A percentile compares a stretch with the other conserved stretches of the same genome.
Conservation (phyloP, 2,888 invertebrate species). For the Leptogaster cylindrica region DNA sequence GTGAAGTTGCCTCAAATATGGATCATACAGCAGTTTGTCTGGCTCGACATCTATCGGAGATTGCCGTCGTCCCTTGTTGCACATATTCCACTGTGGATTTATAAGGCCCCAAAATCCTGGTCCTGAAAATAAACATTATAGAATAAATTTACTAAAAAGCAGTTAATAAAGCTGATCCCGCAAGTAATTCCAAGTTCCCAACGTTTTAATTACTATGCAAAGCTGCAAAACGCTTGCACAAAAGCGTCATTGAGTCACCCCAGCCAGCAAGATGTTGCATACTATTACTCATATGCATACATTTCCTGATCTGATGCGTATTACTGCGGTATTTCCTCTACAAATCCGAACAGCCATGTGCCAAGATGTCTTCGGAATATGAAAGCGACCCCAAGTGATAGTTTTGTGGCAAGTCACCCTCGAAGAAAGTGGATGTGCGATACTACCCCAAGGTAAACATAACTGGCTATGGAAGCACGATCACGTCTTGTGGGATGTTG, state of each 20-base stretch:
- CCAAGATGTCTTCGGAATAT: conserved; percentile 9
- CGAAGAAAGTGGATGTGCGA: too few species aligned
- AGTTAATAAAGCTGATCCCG: background rate
- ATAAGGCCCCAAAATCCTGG: conserved; percentile 98
- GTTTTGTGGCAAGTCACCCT: conserved; percentile 21
- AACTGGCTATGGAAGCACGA: too few species aligned
- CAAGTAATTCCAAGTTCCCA: background rate
- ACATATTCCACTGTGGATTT: conserved; percentile 98
- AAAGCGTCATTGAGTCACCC: too few species aligned
- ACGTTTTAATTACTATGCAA: conserved; percentile 20
- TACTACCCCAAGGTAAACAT: too few species aligned
- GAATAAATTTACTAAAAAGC: background rate
- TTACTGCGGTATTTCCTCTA: conserved; percentile 6
- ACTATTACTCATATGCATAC: too few species aligned
- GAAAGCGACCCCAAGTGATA: conserved; percentile 25
- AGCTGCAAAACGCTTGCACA: conserved; percentile 4
- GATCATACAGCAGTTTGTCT: conserved; percentile 91
- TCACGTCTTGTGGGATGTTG: too few species aligned
- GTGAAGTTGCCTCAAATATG: conserved; percentile 86
- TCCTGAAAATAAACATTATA: conserved; percentile 68
- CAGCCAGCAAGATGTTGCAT: too few species aligned
- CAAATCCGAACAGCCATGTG: background rate
- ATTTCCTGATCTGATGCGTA: too few species aligned
- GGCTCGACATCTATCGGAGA: conserved; percentile 98
- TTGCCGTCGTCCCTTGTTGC: conserved; percentile 94